Base-by-base conservation (phyloP, 1,140 invertebrate genomes). In the Euura lappo region DNA sequence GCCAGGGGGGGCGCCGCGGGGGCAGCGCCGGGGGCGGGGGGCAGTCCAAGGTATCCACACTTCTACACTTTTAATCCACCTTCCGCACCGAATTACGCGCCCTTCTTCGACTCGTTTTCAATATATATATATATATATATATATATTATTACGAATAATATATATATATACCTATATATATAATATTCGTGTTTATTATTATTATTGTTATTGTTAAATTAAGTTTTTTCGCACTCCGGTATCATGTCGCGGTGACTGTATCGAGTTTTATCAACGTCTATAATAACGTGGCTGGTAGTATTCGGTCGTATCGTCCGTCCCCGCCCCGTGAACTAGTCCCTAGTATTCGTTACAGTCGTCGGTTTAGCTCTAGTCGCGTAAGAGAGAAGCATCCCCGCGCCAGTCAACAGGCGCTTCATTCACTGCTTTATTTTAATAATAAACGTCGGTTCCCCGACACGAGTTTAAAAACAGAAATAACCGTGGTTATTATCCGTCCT, bases 21-120 rank as follows among this genome's bases (percentile, higher is more conserved):
- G 86, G 87, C 85, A 87, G 84, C 85, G 86, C 87, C 87, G 87
- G 87, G 82, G 86, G 81, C 86, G 83, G 85, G 79, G 80, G 81
- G 81, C 85, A 85, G 85, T 87, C 85, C 84, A 86, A 85, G 86
- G 87, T 84, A 84, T 84, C 84, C 84, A 84, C 84, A 84, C 83
- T 84, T 84, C 78, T 79, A 84, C 83, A 84, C 82, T 84, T 83
- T 74, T 80, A 78, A 75, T 73, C 77, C 80, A 80, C 78, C 78
- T 77, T 75, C 78, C 79, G 79, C 81, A 82, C 79, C 77, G 78
- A 80, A 82, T 75, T 73, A 80, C 76, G 72, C 74, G 76, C 77
- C 79, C 74, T 28, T 28, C 28, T 28, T 28, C 28, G 28, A 1
- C 28, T 28, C 28, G 28, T 28, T 28, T 28, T 28, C 1, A 28